Conservation (phyloP, 2,113 vertebrate genomes). For the Phylloscopus trochilus region DNA sequence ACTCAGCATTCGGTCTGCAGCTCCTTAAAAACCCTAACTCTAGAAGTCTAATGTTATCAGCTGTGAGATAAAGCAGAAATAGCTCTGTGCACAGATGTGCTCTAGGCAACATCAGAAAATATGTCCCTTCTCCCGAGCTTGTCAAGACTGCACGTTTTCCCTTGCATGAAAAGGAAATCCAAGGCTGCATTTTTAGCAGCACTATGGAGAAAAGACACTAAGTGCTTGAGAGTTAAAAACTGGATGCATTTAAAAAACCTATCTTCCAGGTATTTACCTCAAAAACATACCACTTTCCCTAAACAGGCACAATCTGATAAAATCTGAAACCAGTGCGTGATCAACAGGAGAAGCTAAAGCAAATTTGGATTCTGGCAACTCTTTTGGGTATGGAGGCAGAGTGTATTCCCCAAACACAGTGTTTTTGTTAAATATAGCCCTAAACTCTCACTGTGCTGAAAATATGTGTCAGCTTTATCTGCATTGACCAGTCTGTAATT, state of each 20-base stretch:
- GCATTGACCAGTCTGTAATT: constrained; percentile 40
- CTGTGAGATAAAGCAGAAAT: not conserved
- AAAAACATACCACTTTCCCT: not conserved
- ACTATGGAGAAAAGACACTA: not conserved
- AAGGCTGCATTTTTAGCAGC: not conserved
- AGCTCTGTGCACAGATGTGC: not conserved
- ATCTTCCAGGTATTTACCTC: not conserved
- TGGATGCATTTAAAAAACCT: not conserved
- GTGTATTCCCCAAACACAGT: not conserved
- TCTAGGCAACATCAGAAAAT: not conserved
- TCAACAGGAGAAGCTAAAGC: not conserved
- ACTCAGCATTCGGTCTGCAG: not conserved
- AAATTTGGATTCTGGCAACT: not conserved
- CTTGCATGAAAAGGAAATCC: not conserved
- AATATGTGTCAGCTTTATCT: constrained; percentile 28
- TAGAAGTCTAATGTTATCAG: not conserved
- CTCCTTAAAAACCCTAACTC: not conserved
- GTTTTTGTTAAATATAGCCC: constrained; percentile 61
- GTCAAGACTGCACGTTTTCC: not conserved
- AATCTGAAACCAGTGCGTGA: not conserved
- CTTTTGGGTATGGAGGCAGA: not conserved
- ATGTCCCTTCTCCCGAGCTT: not conserved
- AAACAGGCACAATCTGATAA: not conserved
- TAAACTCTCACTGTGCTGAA: constrained; percentile 3
- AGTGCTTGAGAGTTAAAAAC: not conserved